Conservation (phyloP, 2,797 vertebrate genomes). For the Periparus ater region DNA sequence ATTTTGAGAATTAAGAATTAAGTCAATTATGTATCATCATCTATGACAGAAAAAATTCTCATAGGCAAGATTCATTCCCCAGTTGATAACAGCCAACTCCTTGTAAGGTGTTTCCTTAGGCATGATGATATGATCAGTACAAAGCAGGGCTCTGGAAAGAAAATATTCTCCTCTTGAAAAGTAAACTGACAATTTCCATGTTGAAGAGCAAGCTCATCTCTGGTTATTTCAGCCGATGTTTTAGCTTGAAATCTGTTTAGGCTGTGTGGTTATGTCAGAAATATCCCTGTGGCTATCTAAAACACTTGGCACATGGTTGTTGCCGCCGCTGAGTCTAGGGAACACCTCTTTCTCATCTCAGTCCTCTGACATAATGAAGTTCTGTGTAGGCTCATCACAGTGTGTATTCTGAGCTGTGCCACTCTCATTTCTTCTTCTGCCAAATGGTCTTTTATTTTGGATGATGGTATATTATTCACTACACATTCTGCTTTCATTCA, state of each 20-base stretch:
- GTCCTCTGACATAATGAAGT: neutral
- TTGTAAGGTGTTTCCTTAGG: neutral
- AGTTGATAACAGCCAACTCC: neutral
- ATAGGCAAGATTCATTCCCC: neutral
- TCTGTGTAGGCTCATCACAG: neutral
- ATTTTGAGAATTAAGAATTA: neutral
- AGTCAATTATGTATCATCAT: neutral
- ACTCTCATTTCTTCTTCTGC: neutral
- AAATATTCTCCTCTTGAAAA: neutral
- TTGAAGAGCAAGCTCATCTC: neutral
- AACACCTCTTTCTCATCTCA: neutral
- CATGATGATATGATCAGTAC: neutral
- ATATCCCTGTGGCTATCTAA: neutral
- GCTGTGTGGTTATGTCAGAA: neutral
- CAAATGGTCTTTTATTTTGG: neutral
- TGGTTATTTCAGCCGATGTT: neutral
- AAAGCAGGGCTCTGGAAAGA: neutral
- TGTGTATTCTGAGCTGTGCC: neutral
- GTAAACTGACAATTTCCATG: neutral
- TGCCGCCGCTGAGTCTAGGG: neutral
- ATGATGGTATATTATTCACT: neutral
- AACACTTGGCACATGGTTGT: neutral
- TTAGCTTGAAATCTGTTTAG: neutral
- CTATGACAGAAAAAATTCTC: neutral
- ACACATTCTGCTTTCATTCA: neutral